Evolutionary conservation across 2,888 invertebrate genomes (phyloP).

Genomic region (Tiliacea citrago): DNA sequence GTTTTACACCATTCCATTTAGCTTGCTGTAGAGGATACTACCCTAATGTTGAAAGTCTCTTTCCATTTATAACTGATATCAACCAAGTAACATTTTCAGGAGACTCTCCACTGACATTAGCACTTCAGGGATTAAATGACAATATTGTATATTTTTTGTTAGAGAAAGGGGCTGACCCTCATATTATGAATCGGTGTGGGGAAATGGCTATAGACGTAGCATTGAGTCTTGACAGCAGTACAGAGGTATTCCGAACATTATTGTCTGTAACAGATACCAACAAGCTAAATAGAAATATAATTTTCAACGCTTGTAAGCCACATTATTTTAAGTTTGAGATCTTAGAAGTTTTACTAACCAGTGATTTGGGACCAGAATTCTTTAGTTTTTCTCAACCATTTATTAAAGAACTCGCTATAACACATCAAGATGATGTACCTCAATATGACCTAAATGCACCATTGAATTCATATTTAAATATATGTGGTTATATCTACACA

Average conservation of each 20-base stretch:
- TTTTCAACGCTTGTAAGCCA: slow-evolving; percentile 84
- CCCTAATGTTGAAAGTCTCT: slow-evolving; percentile 77
- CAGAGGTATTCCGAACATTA: slow-evolving; percentile 78
- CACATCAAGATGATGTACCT: slow-evolving; percentile 74
- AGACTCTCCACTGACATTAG: slow-evolving; percentile 82
- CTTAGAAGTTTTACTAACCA: slow-evolving; percentile 80
- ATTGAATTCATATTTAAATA: slow-evolving; percentile 82
- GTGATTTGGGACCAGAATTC: slow-evolving; percentile 83
- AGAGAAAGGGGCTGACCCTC: slow-evolving; percentile 82
- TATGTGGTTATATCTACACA: slow-evolving; percentile 85
- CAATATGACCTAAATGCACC: slow-evolving; percentile 81
- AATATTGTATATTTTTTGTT: slow-evolving; percentile 82
- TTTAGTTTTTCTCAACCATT: slow-evolving; percentile 81
- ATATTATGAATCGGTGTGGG: slow-evolving; percentile 77
- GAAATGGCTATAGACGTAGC: slow-evolving; percentile 83
- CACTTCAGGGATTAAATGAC: slow-evolving; percentile 77
- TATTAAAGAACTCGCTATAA: slow-evolving; percentile 69
- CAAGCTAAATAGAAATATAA: slow-evolving; percentile 79
- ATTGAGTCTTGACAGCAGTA: slow-evolving; percentile 76
- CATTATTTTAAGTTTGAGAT: slow-evolving; percentile 85
- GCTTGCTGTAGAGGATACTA: slow-evolving; percentile 84
- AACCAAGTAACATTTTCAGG: slow-evolving; percentile 79
- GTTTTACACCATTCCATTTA: slow-evolving; percentile 84
- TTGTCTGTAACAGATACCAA: slow-evolving; percentile 76
- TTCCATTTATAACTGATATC: slow-evolving; percentile 81